Percentiles rank a stretch among this genome's conserved stretches.
Conservation (phyloP, 2,113 vertebrate species). For the Grus americana region DNA sequence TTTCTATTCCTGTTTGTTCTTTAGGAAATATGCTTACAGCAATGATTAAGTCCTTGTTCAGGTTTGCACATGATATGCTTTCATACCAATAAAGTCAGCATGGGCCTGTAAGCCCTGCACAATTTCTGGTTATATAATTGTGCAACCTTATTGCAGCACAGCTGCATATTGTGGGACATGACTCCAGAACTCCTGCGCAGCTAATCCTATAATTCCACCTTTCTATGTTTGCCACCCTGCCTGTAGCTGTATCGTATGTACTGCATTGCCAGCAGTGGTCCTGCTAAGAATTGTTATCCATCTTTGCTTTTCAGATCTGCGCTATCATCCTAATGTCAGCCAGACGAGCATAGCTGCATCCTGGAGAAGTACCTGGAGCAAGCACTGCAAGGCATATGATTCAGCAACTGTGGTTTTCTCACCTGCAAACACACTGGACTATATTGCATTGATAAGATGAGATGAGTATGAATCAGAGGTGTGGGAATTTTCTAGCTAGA, state of each 20-base stretch:
- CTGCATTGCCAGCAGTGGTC: neutral
- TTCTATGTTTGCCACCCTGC: neutral
- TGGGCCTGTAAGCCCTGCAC: neutral
- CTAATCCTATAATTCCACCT: neutral
- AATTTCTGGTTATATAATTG: neutral
- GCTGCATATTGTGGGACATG: neutral
- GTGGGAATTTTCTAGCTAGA: neutral
- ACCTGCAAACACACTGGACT: neutral
- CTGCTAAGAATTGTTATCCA: neutral
- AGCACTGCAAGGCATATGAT: neutral
- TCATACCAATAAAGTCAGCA: neutral
- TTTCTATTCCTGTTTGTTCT: neutral
- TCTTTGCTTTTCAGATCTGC: neutral
- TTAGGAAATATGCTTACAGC: neutral
- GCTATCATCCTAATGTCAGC: neutral
- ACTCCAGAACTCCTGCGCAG: neutral
- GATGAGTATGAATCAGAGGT: neutral
- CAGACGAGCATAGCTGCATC: neutral
- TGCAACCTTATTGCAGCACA: neutral
- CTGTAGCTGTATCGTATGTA: neutral
- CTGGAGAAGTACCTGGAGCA: neutral
- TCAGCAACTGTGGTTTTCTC: neutral
- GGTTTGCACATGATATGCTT: neutral
- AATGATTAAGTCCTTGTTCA: neutral
- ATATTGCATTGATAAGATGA: neutral